Base-by-base conservation (phyloP, 2,888 invertebrate genomes). In the Neuroscelio doddi region DNA sequence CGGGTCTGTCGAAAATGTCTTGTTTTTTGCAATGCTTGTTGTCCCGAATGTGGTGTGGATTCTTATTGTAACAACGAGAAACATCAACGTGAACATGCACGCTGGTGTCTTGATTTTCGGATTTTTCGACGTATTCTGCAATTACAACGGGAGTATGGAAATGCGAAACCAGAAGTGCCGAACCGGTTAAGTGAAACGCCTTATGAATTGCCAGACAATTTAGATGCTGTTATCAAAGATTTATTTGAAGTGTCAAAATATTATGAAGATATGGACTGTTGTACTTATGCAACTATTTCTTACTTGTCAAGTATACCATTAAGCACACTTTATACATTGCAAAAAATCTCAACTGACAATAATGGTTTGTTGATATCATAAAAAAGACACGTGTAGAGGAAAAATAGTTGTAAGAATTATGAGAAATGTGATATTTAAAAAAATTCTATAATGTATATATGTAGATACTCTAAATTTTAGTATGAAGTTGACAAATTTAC, bases 291-390 rank as follows among this genome's bases (percentile, higher is more conserved):
- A 0, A 87, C 88, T 0, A 75, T 91, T 38, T 91, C 90, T 0
- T 90, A 91, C 74, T 81, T 90, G 0, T 89, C 90, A 0, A 90
- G 90, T 0, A 89, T 89, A 0, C 91, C 91, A 0, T 80, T 92
- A 1, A 91, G 90, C 0, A 86, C 89, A 0, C 87, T 89, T 10
- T 89, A 88, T 76, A 86, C 88, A 24, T 80, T 89, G 38, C 89
- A 89, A 66, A 81, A 72, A 73, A 74, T 85, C 79, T 73, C 84
- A 80, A 3, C 9, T 1, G 7, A 53, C 47, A n/a, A 44, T 21
- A 45, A 41, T 34, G 65, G 61, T 66, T 32, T 1, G 32, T 32
- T 12, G n/a, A n/a, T n/a, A n/a, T n/a, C n/a, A n/a, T n/a, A n/a
- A n/a, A n/a, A n/a, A n/a, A n/a, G n/a, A n/a, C n/a, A n/a, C n/a